phyloP scores from a whole-genome alignment of 2,888 invertebrate species.

The Cerceris ruficornis region DNA sequence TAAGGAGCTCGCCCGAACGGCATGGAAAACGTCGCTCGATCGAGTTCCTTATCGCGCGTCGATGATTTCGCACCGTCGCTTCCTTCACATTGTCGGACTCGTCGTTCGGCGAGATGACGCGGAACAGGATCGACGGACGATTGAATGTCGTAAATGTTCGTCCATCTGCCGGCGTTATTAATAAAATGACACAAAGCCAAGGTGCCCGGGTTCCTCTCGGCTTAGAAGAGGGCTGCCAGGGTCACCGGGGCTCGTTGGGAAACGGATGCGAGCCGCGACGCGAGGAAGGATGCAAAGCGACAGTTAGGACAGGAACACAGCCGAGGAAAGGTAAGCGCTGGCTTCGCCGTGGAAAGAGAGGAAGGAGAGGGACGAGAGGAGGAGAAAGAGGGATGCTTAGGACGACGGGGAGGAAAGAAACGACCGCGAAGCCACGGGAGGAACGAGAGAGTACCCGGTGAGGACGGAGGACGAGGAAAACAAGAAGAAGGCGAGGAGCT shows the following conservation, averaged over 20 bases:
- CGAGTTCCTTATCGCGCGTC: slow-evolving; percentile 20
- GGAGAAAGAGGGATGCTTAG: slow-evolving; percentile 1
- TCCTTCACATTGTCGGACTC: slow-evolving; percentile 5
- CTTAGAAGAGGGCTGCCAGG: slow-evolving; percentile 23
- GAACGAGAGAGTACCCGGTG: slow-evolving; percentile 31
- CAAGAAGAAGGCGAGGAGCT: slow-evolving; percentile 60
- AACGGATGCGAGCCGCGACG: slow-evolving; percentile 45
- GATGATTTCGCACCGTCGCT: background rate
- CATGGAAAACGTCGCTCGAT: slow-evolving; percentile 22
- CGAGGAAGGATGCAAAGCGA: slow-evolving; percentile 59
- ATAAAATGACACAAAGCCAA: slow-evolving; percentile 34
- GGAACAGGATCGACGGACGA: slow-evolving; percentile 14
- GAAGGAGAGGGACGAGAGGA: background rate
- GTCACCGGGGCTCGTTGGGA: slow-evolving; percentile 18
- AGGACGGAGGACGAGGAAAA: slow-evolving; percentile 53
- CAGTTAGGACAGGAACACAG: slow-evolving; percentile 60
- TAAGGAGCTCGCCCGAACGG: background rate
- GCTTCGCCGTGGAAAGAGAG: slow-evolving; percentile 12
- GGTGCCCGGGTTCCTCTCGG: slow-evolving; percentile 10
- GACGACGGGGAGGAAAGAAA: slow-evolving; percentile 28
- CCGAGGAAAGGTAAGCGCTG: slow-evolving; percentile 51
- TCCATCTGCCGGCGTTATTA: slow-evolving; percentile 36
- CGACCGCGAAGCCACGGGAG: background rate
- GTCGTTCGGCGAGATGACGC: slow-evolving; percentile 23
- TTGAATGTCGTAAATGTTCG: slow-evolving; percentile 6